A percentile compares a stretch with the other conserved stretches of the same genome.
Conservation (phyloP, 1,140 invertebrate species). For the Meteorus sp. region DNA sequence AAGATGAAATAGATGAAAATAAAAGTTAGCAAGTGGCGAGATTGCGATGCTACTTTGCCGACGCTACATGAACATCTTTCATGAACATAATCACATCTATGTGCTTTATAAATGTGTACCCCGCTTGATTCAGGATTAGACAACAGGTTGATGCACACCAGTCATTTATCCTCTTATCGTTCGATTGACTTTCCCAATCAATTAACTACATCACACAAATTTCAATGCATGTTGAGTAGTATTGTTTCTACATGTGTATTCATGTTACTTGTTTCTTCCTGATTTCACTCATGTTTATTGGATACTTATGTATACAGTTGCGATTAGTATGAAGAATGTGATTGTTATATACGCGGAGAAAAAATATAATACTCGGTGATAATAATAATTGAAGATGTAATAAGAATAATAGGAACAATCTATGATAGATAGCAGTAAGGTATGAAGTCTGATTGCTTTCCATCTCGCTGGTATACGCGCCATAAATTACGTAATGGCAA, state of each 20-base stretch:
- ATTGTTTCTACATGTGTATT: not conserved
- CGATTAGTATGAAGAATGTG: too few species aligned
- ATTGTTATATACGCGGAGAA: too few species aligned
- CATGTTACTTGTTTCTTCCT: too few species aligned
- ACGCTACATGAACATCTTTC: constrained; percentile 9
- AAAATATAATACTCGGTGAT: too few species aligned
- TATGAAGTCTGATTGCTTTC: constrained; percentile 20
- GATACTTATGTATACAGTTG: too few species aligned
- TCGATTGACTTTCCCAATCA: not conserved
- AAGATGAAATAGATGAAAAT: too few species aligned
- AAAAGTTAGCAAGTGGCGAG: not conserved
- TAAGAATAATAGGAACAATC: constrained; percentile 10
- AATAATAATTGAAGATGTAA: not conserved
- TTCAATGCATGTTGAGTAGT: not conserved
- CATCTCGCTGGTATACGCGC: constrained; percentile 10
- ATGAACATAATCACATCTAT: too few species aligned
- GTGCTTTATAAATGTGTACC: too few species aligned
- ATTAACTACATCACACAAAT: not conserved
- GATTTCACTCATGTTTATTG: too few species aligned
- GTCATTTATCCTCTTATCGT: not conserved
- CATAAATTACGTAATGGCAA: constrained; percentile 25
- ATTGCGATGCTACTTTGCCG: not conserved
- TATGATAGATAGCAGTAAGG: constrained; percentile 15
- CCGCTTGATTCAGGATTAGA: too few species aligned
- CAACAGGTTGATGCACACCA: not conserved